These are phyloP conservation scores for Pseudomugil gertrudae DNA, from an alignment of 2,797 vertebrate species.

Conservation along the genomic window DNA sequence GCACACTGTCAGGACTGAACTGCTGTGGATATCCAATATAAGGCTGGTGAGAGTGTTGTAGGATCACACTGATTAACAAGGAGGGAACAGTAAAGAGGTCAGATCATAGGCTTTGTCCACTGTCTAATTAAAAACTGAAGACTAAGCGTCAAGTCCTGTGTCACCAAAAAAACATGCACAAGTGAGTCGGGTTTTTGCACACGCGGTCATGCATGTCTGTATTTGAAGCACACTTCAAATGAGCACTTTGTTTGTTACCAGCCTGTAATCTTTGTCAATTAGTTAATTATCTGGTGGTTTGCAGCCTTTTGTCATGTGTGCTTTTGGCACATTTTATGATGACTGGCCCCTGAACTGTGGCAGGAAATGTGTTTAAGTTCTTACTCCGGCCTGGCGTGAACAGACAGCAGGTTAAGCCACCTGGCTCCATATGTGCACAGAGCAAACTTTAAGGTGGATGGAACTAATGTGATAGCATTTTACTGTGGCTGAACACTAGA, in stretches of 20 bases:
- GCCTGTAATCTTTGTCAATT: conserved; percentile 68
- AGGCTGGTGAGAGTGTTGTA: conserved; percentile 48
- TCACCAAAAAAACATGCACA: conserved; percentile 19
- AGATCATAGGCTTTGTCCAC: conserved; percentile 63
- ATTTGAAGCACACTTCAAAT: conserved; percentile 59
- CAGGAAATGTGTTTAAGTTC: conserved; percentile 47
- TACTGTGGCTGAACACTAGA: conserved; percentile 19
- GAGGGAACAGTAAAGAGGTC: conserved; percentile 63
- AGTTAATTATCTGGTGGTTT: conserved; percentile 58
- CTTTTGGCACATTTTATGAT: conserved; percentile 47
- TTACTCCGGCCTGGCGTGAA: conserved; percentile 16
- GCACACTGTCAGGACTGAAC: conserved; percentile 53
- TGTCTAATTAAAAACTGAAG: conserved; percentile 72
- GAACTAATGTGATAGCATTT: conserved; percentile 24
- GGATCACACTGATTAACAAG: conserved; percentile 71
- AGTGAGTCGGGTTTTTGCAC: conserved; percentile 20
- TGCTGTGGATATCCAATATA: conserved; percentile 28
- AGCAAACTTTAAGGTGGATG: conserved; percentile 38
- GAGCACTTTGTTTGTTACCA: conserved; percentile 56
- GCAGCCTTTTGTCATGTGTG: conserved; percentile 54
- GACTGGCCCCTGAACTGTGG: conserved; percentile 36
- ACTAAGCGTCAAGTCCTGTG: conserved; percentile 41
- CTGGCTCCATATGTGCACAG: conserved; percentile 59
- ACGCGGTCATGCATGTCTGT: conserved; percentile 39
- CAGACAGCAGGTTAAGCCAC: conserved; percentile 63